Percentiles rank a stretch among this genome's conserved stretches.
phyloP scores from a whole-genome alignment of 2,113 vertebrate species.

The Trochalopteron elliotii region DNA sequence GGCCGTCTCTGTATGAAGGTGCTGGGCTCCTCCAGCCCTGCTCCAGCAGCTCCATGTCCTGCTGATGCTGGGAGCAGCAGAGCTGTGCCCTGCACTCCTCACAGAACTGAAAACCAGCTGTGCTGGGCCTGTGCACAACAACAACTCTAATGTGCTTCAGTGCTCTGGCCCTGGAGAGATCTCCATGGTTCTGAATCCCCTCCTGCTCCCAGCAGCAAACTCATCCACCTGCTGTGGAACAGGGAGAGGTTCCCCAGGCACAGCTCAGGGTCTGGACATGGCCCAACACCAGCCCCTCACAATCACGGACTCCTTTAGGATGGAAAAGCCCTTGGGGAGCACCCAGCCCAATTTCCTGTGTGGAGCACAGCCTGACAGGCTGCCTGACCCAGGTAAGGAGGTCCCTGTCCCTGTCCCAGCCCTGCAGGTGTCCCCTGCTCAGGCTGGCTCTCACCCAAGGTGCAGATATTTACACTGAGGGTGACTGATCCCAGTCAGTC shows the following conservation, averaged over 20 bases:
- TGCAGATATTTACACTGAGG: not conserved
- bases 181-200: not conserved
- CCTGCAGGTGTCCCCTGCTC: not conserved
- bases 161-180: not conserved
- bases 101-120: not conserved
- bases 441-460: not conserved
- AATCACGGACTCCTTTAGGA: rapidly evolving
- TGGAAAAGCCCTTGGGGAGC: not conserved
- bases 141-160: rapidly evolving
- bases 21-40: not conserved
- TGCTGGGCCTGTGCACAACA: rapidly evolving
- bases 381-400: not conserved
- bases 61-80: not conserved
- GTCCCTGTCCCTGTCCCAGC: not conserved
- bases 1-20: not conserved
- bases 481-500: not conserved
- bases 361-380: not conserved
- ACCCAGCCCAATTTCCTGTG: rapidly evolving
- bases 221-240: rapidly evolving
- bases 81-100: rapidly evolving
- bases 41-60: not conserved
- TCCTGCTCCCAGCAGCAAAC: not conserved
- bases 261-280: not conserved
- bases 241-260: not conserved
- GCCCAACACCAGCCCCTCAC: rapidly evolving